These are phyloP conservation scores for Ctenodactylus gundi DNA, from an alignment of 2,113 vertebrate genomes.

Conservation along the genomic window DNA sequence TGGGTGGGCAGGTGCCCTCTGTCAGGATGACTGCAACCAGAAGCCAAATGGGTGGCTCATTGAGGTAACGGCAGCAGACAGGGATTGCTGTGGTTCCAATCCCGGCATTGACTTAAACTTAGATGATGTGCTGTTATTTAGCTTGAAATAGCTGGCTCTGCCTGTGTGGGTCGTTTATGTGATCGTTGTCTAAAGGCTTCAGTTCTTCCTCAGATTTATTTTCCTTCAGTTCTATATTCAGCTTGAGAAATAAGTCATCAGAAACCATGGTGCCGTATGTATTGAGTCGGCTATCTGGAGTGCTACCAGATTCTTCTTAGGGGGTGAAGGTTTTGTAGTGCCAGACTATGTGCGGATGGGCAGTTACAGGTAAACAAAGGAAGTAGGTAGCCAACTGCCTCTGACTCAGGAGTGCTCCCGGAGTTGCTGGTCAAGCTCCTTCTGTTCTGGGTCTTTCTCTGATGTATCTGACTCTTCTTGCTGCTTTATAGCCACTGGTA, in stretches of 20 bases:
- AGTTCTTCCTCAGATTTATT: neutral
- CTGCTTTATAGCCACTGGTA: neutral
- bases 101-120: neutral
- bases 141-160: neutral
- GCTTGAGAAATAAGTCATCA: slow-evolving; percentile 40
- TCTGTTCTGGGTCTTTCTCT: neutral
- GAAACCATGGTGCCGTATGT: neutral
- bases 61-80: neutral
- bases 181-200: neutral
- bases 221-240: neutral
- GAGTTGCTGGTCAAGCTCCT: slow-evolving; percentile 1
- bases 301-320: slow-evolving; percentile 43
- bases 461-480: neutral
- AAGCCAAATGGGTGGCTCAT: slow-evolving; percentile 56
- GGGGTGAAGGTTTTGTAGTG: slow-evolving; percentile 21
- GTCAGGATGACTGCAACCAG: slow-evolving; percentile 62
- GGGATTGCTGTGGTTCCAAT: neutral
- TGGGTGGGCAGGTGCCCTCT: slow-evolving; percentile 70
- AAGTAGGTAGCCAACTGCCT: neutral
- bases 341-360: slow-evolving; percentile 48
- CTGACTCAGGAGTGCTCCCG: neutral
- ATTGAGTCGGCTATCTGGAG: slow-evolving; percentile 8
- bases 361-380: slow-evolving; percentile 64
- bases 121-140: neutral
- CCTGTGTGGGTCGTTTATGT: neutral